Conservation (phyloP, 2,888 invertebrate genomes). For the Idaea dimidiata region DNA sequence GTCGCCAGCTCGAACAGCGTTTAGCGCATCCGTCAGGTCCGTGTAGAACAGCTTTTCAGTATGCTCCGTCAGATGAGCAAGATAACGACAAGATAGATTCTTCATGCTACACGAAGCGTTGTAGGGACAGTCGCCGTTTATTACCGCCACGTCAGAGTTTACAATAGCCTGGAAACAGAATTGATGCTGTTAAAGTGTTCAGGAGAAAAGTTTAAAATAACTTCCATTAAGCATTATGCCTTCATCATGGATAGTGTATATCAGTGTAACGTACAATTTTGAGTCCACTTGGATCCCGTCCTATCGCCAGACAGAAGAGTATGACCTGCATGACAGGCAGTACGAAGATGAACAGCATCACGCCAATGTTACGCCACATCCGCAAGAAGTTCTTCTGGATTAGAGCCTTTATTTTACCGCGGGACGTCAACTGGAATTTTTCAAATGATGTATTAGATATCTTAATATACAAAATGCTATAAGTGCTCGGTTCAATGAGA, state of each 20-base stretch:
- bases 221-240: no score
- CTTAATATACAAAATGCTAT: not conserved
- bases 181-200: not conserved
- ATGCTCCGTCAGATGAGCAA: slow-evolving; percentile 86
- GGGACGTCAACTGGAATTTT: slow-evolving; percentile 83
- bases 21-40: slow-evolving; percentile 83
- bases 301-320: slow-evolving; percentile 95
- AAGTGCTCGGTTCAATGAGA: no score
- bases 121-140: slow-evolving; percentile 76
- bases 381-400: slow-evolving; percentile 93
- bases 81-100: slow-evolving; percentile 89
- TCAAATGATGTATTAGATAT: not conserved
- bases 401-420: slow-evolving; percentile 91
- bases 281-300: slow-evolving; percentile 91
- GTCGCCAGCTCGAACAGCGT: slow-evolving; percentile 87
- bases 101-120: slow-evolving; percentile 85
- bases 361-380: slow-evolving; percentile 96
- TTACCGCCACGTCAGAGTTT: slow-evolving; percentile 66
- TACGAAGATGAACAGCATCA: slow-evolving; percentile 96
- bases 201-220: not conserved
- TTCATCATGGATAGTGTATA: not conserved
- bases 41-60: slow-evolving; percentile 85
- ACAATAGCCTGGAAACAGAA: slow-evolving; percentile 62
- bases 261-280: slow-evolving; percentile 83
- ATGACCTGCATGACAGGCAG: slow-evolving; percentile 97